Evolutionary conservation across 2,888 invertebrate genomes (phyloP).

Genomic region (Clepsis dumicolana): DNA sequence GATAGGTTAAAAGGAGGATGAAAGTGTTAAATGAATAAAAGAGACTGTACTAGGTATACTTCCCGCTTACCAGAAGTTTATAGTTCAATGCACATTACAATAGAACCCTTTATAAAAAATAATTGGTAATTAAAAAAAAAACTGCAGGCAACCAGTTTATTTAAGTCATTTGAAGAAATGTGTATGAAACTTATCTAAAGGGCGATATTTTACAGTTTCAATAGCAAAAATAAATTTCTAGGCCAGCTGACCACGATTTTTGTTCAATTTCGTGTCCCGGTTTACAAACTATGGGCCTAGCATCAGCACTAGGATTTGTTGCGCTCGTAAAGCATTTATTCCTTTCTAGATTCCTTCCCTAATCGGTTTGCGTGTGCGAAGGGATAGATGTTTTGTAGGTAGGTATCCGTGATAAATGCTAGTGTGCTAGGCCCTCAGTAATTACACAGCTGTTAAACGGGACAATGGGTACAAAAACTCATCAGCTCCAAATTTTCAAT

Average conservation of each 20-base stretch:
- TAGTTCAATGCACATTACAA: too few species aligned
- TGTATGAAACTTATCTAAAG: background rate
- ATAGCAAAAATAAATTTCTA: background rate
- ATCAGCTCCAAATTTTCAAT: background rate
- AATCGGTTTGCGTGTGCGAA: background rate
- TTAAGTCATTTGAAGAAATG: background rate
- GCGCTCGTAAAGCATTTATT: background rate
- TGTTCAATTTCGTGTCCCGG: background rate
- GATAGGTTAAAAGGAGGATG: too few species aligned
- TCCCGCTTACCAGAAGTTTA: too few species aligned
- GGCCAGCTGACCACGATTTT: background rate
- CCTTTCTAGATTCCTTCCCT: too few species aligned
- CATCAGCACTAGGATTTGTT: background rate
- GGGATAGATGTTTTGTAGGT: background rate
- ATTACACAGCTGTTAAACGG: too few species aligned
- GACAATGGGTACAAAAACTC: too few species aligned
- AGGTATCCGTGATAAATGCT: background rate
- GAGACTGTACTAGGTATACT: too few species aligned
- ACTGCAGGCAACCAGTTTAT: background rate
- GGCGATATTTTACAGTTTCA: background rate
- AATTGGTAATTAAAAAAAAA: background rate
- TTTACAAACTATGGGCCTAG: background rate
- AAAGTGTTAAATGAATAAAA: too few species aligned
- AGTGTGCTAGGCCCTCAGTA: background rate
- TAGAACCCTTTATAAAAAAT: too few species aligned